Base-by-base conservation (phyloP, 2,797 vertebrate species). In the Mastacembelus armatus region DNA sequence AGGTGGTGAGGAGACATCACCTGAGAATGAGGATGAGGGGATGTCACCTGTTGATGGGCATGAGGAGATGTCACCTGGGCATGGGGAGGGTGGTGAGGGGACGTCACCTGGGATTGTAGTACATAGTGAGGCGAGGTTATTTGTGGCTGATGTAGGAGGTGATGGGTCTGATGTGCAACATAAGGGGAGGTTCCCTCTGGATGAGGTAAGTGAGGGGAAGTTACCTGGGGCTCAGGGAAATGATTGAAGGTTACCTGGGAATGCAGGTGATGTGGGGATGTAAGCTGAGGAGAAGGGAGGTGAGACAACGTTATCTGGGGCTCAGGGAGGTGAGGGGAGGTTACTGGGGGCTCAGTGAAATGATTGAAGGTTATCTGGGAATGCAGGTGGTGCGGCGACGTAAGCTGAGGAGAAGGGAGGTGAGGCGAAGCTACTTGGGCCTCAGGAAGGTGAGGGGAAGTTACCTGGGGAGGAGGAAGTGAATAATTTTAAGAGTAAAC, bases 11-110 rank as follows among this genome's bases (percentile, higher is more conserved):
- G 33, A 5, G 69, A 56, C 21, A 52, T 39, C 5, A 55, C 8
- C 6, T 49, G 49, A 16, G 49, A n/a, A 1, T 51, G 50, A n/a
- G 35, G 19, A n/a, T 33, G 51, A 38, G 52, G 50, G 15, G 61
- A 5, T 16, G 44, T 43, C 7, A 49, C 42, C 42, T 76, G 78
- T 10, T 69, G 19, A 0, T 26, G 42, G 14, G 38, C 40, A n/a
- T 54, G 54, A 16, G 55, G 33, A 5, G 69, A 56, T 21, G 52
- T 35, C 5, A 55, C 8, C 6, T 49, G 49, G 16, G 49, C 14
- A 1, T 51, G 50, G 19, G 35, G 24, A n/a, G 62, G n/a, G n/a
- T n/a, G n/a, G 7, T 64, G 52, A n/a, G 40, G 43, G n/a, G 62
- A 27, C 48, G 40, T 21, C 6, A 48, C 16, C 27, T 59, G 61